A percentile compares a stretch with the other conserved stretches of the same genome.
These are phyloP conservation scores for Stercorarius parasiticus DNA, from an alignment of 2,113 vertebrate species.

Conservation along the genomic window DNA sequence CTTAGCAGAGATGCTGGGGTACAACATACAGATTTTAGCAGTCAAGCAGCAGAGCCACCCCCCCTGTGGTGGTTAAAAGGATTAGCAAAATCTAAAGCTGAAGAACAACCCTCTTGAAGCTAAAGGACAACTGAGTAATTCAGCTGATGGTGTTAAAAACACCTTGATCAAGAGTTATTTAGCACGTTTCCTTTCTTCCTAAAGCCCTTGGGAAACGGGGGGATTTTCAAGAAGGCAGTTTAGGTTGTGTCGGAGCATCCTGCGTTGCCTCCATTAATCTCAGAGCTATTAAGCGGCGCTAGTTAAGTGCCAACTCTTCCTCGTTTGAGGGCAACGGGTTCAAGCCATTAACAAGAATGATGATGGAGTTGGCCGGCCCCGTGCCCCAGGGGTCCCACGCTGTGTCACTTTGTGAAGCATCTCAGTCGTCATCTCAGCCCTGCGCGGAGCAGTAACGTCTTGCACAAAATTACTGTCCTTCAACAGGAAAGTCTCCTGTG, in stretches of 20 bases:
- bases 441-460: rapidly evolving
- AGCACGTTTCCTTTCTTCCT: not conserved
- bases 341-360: not conserved
- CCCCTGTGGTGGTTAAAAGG: rapidly evolving
- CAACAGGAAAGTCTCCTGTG: not conserved
- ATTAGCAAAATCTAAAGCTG: not conserved
- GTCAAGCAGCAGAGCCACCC: not conserved
- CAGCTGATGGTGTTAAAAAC: not conserved
- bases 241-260: rapidly evolving
- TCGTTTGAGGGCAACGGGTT: not conserved
- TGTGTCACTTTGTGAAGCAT: rapidly evolving
- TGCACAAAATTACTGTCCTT: not conserved
- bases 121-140: not conserved
- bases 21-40: rapidly evolving
- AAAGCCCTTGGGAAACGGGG: not conserved
- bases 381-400: not conserved
- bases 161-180: not conserved
- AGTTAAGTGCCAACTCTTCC: not conserved
- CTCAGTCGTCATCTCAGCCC: not conserved
- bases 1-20: not conserved
- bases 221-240: not conserved
- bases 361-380: not conserved
- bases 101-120: not conserved
- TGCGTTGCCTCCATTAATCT: not conserved
- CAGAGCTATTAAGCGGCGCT: not conserved